A percentile compares a stretch with the other conserved stretches of the same genome.
Conservation (phyloP, 2,888 invertebrate species). For the Volucella inflata region DNA sequence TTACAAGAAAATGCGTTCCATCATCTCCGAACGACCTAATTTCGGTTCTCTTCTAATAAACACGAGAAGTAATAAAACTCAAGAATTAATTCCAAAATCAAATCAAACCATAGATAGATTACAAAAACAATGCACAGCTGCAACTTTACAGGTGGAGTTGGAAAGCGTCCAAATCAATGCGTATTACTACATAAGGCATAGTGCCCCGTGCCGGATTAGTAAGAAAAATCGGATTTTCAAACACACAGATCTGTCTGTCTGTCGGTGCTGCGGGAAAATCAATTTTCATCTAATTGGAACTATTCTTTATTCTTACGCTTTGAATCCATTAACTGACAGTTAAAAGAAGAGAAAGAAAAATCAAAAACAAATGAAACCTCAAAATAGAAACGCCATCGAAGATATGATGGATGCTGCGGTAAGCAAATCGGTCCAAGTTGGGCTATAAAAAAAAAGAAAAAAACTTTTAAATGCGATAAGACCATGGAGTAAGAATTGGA, state of each 20-base stretch:
- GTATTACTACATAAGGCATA: neutral
- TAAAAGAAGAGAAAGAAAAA: neutral
- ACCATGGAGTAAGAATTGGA: neutral
- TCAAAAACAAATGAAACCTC: no score
- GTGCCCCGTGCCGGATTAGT: slow-evolving; percentile 49
- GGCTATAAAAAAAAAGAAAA: neutral
- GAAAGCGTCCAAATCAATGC: slow-evolving; percentile 14
- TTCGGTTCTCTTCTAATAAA: slow-evolving; percentile 27
- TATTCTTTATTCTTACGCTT: slow-evolving; percentile 14
- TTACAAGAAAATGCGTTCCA: slow-evolving; percentile 1
- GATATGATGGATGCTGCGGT: slow-evolving; percentile 33
- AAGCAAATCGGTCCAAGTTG: neutral
- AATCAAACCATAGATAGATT: slow-evolving; percentile 39
- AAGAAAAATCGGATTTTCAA: slow-evolving; percentile 33
- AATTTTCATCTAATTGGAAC: slow-evolving; percentile 45
- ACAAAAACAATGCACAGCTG: slow-evolving; percentile 12
- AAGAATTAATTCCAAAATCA: slow-evolving; percentile 40
- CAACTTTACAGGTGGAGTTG: slow-evolving; percentile 21
- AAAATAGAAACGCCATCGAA: slow-evolving; percentile 33
- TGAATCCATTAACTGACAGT: slow-evolving; percentile 22
- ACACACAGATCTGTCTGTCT: neutral
- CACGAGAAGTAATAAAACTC: slow-evolving; percentile 51
- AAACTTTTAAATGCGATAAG: neutral
- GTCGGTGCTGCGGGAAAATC: slow-evolving; percentile 31
- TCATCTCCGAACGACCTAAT: slow-evolving; percentile 30